Conservation (phyloP, 2,888 invertebrate species). For the Lottia gigantea region DNA sequence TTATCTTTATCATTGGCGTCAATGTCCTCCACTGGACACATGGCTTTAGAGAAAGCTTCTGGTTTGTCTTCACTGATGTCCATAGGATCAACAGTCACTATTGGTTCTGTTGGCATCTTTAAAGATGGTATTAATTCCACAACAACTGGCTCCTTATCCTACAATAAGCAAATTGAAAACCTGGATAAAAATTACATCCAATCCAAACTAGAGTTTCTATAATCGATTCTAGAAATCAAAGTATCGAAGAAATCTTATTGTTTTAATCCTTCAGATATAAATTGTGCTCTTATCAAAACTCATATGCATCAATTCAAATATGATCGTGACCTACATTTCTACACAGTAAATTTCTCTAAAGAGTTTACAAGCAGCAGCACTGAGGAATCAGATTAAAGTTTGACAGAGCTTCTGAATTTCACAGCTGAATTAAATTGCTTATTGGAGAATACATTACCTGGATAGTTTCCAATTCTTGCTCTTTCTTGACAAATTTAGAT, state of each 20-base stretch:
- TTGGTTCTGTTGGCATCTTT: slow-evolving; percentile 27
- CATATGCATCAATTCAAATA: too few species aligned
- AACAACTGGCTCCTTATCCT: slow-evolving; percentile 24
- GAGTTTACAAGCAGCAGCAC: too few species aligned
- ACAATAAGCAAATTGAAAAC: background rate
- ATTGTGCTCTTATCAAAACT: too few species aligned
- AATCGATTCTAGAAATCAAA: too few species aligned
- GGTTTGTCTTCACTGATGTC: slow-evolving; percentile 56
- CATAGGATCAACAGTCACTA: slow-evolving; percentile 47
- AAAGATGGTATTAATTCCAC: slow-evolving; percentile 27
- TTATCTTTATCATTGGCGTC: slow-evolving; percentile 80
- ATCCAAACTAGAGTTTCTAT: too few species aligned
- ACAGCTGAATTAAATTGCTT: background rate
- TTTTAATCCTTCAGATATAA: too few species aligned
- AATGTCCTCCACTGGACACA: slow-evolving; percentile 70
- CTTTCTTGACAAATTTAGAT: slow-evolving; percentile 37
- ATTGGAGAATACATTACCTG: background rate
- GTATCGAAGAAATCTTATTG: too few species aligned
- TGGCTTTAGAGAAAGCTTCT: slow-evolving; percentile 52
- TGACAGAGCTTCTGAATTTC: background rate
- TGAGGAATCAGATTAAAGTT: too few species aligned
- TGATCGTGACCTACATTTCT: too few species aligned
- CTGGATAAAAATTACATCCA: too few species aligned
- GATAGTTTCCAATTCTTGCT: slow-evolving; percentile 28
- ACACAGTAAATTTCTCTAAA: too few species aligned